Base-by-base conservation (phyloP, 2,888 invertebrate genomes). In the Eupithecia subfuscata region DNA sequence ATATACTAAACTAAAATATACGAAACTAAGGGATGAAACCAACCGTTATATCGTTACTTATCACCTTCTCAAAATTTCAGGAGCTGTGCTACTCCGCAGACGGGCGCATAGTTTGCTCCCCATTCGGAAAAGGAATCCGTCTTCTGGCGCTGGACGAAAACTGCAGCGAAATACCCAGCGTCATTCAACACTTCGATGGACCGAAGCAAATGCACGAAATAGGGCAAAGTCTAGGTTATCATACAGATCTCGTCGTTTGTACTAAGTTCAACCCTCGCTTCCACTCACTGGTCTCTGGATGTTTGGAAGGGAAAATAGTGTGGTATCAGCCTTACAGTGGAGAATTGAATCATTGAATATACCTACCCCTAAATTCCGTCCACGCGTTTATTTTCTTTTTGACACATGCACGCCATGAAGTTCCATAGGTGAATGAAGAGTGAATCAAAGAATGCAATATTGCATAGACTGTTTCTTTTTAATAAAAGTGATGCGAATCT, bases 11-110 rank as follows among this genome's bases (percentile, higher is more conserved):
- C 30, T 30, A 30, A 30, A 30, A 30, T 30, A 30, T 2, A 30
- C 30, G 1, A 30, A 30, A 37, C 7, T 37, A 37, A 2, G 37
- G 37, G 37, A 37, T 37, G 37, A 43, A 43, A 11, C 43, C 12
- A 30, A 30, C 45, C 45, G n/a, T 52, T 2, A 52, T n/a, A 22
- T 30, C 4, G 52, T 52, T 18, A 1, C 2, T 52, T 22, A 7
- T 56, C 56, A 56, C 56, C 11, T 11, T 56, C 1, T 3, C 11
- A 60, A 60, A 64, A 37, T 79, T 79, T 6, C 88, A 95, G 92
- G 99, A 99, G 87, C 94, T 98, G 68, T 98, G 98, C 84, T 99
- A 98, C 90, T 98, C 98, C 1, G 95, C 97, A 1, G 98, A 99
- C 88, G 99, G 99, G 0, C 96, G 98, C 70, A 92, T 99, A 14